Conservation (phyloP, 2,888 invertebrate species). For the Seira ritae region DNA sequence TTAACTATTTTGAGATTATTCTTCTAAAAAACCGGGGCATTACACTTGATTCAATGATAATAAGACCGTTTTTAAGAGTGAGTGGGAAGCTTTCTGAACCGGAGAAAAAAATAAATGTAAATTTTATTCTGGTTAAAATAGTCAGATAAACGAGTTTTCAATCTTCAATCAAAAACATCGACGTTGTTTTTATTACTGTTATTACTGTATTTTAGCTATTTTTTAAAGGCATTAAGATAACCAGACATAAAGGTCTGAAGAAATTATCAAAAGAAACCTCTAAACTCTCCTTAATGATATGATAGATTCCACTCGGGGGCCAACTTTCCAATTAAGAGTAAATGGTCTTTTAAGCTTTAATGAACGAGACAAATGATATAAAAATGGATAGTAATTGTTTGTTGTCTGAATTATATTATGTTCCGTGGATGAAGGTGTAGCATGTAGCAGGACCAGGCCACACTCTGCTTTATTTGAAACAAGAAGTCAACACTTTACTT, state of each 20-base stretch:
- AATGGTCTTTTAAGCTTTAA: slow-evolving; percentile 47
- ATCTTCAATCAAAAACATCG: not conserved
- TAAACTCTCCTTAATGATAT: not conserved
- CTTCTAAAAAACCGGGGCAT: not conserved
- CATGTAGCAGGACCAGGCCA: not conserved
- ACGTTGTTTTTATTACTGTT: not conserved
- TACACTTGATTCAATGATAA: not conserved
- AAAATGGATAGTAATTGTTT: slow-evolving; percentile 29
- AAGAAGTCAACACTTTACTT: not conserved
- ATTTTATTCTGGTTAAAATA: slow-evolving; percentile 9
- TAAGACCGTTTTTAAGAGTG: not conserved
- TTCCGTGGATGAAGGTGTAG: not conserved
- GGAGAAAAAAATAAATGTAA: not conserved
- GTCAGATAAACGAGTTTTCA: slow-evolving; percentile 5
- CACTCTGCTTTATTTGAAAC: slow-evolving; percentile 6
- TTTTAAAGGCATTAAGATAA: slow-evolving; percentile 2
- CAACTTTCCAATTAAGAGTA: slow-evolving; percentile 36
- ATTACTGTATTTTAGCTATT: not conserved
- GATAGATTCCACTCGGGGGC: slow-evolving; percentile 13
- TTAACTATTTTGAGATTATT: slow-evolving; percentile 6
- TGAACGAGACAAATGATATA: slow-evolving; percentile 46
- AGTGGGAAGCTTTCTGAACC: not conserved
- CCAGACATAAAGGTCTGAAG: not conserved
- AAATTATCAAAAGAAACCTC: not conserved
- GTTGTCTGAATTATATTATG: slow-evolving; percentile 30